These are phyloP conservation scores for Malurus elegans DNA, from an alignment of 2,113 vertebrate species.

Conservation along the genomic window DNA sequence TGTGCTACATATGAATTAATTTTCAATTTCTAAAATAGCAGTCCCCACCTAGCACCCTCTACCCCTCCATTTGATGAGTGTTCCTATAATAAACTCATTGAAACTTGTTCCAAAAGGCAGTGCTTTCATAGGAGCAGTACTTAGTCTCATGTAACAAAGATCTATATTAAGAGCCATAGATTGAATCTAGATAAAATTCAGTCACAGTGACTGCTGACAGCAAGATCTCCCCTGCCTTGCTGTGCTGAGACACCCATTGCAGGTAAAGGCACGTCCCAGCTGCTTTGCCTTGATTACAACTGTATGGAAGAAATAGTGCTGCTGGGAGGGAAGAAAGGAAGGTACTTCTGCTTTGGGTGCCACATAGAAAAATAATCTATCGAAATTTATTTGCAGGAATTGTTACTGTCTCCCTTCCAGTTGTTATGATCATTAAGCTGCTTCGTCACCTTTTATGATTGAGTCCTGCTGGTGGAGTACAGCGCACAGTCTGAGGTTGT, in stretches of 20 bases:
- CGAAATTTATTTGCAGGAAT: background rate
- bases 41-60: background rate
- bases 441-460: background rate
- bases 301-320: background rate
- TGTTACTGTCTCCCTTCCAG: background rate
- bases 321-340: background rate
- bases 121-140: constrained; percentile 47
- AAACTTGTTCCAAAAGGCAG: constrained; percentile 56
- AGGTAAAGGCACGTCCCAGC: background rate
- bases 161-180: constrained; percentile 63
- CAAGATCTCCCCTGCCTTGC: background rate
- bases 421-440: background rate
- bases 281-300: background rate
- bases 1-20: background rate
- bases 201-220: constrained; percentile 3
- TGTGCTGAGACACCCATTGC: background rate
- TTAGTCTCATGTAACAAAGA: constrained; percentile 47
- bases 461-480: background rate
- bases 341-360: background rate
- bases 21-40: constrained; percentile 55
- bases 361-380: background rate
- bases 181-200: constrained; percentile 51
- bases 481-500: fast-evolving
- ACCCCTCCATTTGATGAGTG: background rate
- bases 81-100: constrained; percentile 54